Percentiles rank a stretch among this genome's conserved stretches.
Evolutionary conservation across 1,140 invertebrate species (phyloP).

Genomic region (Limonius californicus): DNA sequence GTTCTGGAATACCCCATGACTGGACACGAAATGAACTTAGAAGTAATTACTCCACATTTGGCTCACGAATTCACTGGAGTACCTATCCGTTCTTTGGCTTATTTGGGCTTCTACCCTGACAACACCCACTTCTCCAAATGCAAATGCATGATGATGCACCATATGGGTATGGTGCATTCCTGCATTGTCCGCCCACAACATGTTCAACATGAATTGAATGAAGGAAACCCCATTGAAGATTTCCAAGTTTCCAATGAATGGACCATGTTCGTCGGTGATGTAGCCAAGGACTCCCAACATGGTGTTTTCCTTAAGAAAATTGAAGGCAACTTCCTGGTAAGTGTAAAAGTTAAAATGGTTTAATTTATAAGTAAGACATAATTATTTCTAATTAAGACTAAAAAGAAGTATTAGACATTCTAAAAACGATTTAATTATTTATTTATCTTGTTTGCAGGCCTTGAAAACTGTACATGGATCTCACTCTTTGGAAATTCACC

Average conservation of each 20-base stretch:
- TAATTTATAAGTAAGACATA: too few species aligned
- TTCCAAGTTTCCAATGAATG: conserved; percentile 23
- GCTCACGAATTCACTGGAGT: conserved; percentile 21
- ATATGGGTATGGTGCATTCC: conserved; percentile 16
- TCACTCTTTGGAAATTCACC: conserved; percentile 23
- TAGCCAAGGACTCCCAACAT: conserved; percentile 17
- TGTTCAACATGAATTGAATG: neutral
- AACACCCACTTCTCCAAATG: conserved; percentile 11
- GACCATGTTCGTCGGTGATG: conserved; percentile 26
- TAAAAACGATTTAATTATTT: conserved; percentile 16
- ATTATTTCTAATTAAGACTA: too few species aligned
- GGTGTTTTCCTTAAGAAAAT: conserved; percentile 25
- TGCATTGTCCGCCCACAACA: conserved; percentile 17
- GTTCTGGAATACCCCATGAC: too few species aligned
- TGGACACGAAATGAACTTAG: conserved; percentile 2
- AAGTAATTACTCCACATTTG: conserved; percentile 22
- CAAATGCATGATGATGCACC: conserved; percentile 18
- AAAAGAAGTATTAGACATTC: too few species aligned
- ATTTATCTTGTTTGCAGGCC: conserved; percentile 18
- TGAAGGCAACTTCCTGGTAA: too few species aligned
- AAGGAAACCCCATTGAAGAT: conserved; percentile 3
- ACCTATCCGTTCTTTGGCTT: neutral
- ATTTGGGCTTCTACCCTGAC: conserved; percentile 11
- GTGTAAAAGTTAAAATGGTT: too few species aligned
- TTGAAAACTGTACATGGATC: conserved; percentile 24